Evolutionary conservation across 2,113 vertebrate species (phyloP), one percentile per base, ranked within the genome.

Genomic region (Trachemys scripta): DNA sequence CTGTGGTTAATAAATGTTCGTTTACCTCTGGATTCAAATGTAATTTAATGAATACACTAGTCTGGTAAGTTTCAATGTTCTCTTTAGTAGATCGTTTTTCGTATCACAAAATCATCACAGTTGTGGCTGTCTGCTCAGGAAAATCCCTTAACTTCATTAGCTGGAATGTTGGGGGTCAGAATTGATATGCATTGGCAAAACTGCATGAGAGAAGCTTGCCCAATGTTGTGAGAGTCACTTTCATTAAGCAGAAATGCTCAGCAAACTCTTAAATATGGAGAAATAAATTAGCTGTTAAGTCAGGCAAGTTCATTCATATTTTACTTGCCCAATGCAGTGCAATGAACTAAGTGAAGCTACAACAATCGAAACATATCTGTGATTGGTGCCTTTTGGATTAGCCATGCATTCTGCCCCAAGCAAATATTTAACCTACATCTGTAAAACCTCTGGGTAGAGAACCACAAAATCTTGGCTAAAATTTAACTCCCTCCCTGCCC

Each of bases 341-440:
- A n/a, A 38, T 49, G 69, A 76, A 6, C 45, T 72, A 53, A 90
- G 88, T 75, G 86, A 92, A 93, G 84, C 75, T 84, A 85, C 89
- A 91, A 65, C 8, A 10, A 81, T 93, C 49, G 24, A 92, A 91
- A 53, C 45, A 19, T 84, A 86, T 76, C 3, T 6, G 78, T 4
- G 14, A 90, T 72, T 0, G 2, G n/a, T 50, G 89, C 91, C 53
- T 92, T 94, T 85, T 81, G 50, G 81, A 42, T 59, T 5, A 81
- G 84, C 50, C 53, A 1, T 90, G 93, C 88, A 65, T 75, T 94
- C 90, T 89, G 81, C 94, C 88, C 29, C 5, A 1, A 94, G 95
- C 94, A 93, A 92, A 93, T 94, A 90, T 95, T 96, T 95, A 94
- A 97, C 86, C 84, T 94, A 83, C 80, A 89, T 90, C 72, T 86